Base-by-base conservation (phyloP, 2,888 invertebrate genomes). In the Sinopyrophorus schimmeli region DNA sequence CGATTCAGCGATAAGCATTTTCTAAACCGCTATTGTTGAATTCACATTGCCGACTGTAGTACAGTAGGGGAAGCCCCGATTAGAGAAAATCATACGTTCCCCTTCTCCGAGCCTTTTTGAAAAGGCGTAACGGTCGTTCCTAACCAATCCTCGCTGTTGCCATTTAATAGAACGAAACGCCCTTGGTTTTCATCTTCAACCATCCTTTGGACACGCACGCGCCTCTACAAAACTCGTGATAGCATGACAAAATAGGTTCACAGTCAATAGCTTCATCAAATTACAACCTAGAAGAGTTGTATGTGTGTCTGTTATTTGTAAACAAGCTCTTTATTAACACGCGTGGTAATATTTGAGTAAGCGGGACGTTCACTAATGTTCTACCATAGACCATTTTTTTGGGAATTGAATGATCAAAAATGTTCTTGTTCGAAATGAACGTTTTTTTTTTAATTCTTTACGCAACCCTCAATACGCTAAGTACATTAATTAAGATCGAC, bases 31-130 rank as follows among this genome's bases (percentile, higher is more conserved):
- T 73, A 71, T 71, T 71, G 71, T 71, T 67, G 71, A 64, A 65
- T 64, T 67, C 74, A 69, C 72, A 71, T 72, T 65, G 69, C 72
- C 69, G 63, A 73, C 73, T 74, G 73, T 69, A 68, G 69, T 67
- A 61, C 49, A 62, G 69, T 69, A 73, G 72, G 70, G 72, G 71
- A 61, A 61, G 63, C 44, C 39, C 50, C 53, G 51, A 50, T 57
- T 44, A 48, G 49, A 52, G 34, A 64, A 69, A 71, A 72, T 71
- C 67, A 72, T 63, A 65, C 66, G 71, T 73, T 73, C 73, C 72
- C 74, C 73, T 71, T 64, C 72, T 68, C 46, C 37, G n/a, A n/a
- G 31, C 38, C 12, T 23, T 21, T 46, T 30, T 46, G 39, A 16
- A 28, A 37, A 38, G 60, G 60, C 53, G 57, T 49, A 48, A 38